A percentile compares a stretch with the other conserved stretches of the same genome.
Evolutionary conservation across 2,888 invertebrate genomes (phyloP).

Genomic region (Nemoura dubitans): DNA sequence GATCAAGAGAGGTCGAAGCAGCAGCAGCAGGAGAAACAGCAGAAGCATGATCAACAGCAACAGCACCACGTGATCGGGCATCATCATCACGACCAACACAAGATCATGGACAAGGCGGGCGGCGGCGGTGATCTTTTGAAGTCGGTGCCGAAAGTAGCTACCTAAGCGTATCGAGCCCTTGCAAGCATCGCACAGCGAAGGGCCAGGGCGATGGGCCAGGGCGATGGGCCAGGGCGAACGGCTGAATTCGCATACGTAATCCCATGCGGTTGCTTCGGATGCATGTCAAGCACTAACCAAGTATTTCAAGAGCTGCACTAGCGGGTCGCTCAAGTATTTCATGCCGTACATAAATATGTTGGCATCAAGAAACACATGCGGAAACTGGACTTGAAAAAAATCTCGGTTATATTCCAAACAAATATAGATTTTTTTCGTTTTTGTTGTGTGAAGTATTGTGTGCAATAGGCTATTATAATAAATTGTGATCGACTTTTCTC

Average conservation of each 20-base stretch:
- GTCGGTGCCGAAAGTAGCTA: constrained; percentile 79
- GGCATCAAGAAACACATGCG: not conserved
- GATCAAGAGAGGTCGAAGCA: constrained; percentile 92
- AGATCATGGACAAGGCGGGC: constrained; percentile 68
- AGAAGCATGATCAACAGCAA: constrained; percentile 53
- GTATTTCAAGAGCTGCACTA: constrained; percentile 15
- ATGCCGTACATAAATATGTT: constrained; percentile 21
- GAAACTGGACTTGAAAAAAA: not conserved
- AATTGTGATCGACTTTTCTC: not conserved
- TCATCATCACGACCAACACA: constrained; percentile 55
- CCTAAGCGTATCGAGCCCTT: constrained; percentile 39
- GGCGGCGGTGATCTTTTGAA: constrained; percentile 75
- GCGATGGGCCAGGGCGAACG: no score
- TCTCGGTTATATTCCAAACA: not conserved
- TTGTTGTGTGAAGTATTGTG: constrained; percentile 7
- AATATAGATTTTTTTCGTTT: not conserved
- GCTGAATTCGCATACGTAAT: no score
- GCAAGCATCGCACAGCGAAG: no score
- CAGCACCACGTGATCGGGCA: constrained; percentile 53
- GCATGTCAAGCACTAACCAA: not conserved
- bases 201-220: no score
- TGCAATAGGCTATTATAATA: constrained; percentile 12
- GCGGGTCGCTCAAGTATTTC: constrained; percentile 14
- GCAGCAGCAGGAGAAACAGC: constrained; percentile 81
- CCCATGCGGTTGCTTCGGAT: no score